Evolutionary conservation across 1,140 invertebrate genomes (phyloP).

Genomic region (Acromyrmex charruanus): DNA sequence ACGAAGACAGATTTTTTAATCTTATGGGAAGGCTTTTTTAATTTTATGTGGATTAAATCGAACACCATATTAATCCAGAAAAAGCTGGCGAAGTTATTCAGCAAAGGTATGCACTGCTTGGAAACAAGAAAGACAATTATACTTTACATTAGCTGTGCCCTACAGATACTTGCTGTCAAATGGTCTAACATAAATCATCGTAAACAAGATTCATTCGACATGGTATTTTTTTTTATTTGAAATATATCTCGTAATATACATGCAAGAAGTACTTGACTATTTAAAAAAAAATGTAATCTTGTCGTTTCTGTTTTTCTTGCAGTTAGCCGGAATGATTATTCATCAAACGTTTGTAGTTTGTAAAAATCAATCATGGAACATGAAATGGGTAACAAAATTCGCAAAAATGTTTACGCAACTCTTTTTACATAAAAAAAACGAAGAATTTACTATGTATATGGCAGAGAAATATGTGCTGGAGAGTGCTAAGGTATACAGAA

Average conservation of each 20-base stretch:
- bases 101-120: slow-evolving; percentile 92
- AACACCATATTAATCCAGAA: slow-evolving; percentile 96
- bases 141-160: slow-evolving; percentile 92
- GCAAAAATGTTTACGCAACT: slow-evolving; percentile 85
- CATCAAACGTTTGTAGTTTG: slow-evolving; percentile 90
- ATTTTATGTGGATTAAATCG: slow-evolving; percentile 97
- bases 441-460: slow-evolving; percentile 93
- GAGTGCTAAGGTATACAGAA: slow-evolving; percentile 89
- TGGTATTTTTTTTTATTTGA: slow-evolving; percentile 88
- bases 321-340: slow-evolving; percentile 93
- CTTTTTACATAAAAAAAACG: slow-evolving; percentile 83
- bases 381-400: slow-evolving; percentile 87
- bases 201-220: slow-evolving; percentile 95
- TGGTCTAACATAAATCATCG: slow-evolving; percentile 97
- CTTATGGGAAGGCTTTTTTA: slow-evolving; percentile 97
- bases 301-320: slow-evolving; percentile 71
- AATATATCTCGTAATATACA: background rate
- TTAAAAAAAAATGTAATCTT: background rate
- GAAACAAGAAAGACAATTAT: slow-evolving; percentile 88
- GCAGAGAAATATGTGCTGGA: slow-evolving; percentile 95
- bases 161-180: slow-evolving; percentile 92
- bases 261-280: background rate
- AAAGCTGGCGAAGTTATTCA: slow-evolving; percentile 93
- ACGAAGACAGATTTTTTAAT: slow-evolving; percentile 93
- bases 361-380: slow-evolving; percentile 89